Evolutionary conservation across 1,140 invertebrate genomes (phyloP), one percentile per base, ranked within the genome.

Genomic region (Conus ventricosus): DNA sequence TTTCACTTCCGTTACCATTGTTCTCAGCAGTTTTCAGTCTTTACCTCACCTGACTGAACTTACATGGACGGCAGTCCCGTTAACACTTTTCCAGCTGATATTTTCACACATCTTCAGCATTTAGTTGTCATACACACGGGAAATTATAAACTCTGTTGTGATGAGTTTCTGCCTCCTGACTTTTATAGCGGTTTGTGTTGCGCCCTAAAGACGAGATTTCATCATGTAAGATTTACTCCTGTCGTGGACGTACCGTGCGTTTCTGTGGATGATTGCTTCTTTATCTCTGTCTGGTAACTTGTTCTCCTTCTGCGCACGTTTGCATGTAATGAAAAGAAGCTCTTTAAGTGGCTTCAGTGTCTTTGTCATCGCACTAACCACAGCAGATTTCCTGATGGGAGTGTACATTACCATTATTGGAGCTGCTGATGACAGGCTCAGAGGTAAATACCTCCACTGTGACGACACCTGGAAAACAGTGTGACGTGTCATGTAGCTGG

Each of bases 401-500:
- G 39, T 39, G 39, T 39, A 39, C 39, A 39, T 39, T 39, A 3
- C 39, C 39, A 39, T 39, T 39, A 39, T 39, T 39, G 39, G 39
- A 39, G 39, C 39, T 39, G 39, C 39, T 39, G 39, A 39, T 39
- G 39, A 39, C 39, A 39, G 39, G 39, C 39, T 39, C 39, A 39
- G 39, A 39, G 39, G 39, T 39, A 39, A 39, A 39, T 39, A 39
- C 39, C 39, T 39, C 39, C 39, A 39, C 39, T 39, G 39, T 39
- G 39, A 39, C 39, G 39, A 39, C 39, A 39, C 39, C 0, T 39
- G 39, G 39, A 39, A 39, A 39, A 39, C 39, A 39, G 93, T 71
- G 5, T 15, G 13, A 25, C 63, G 4, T 94, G 93, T 88, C 89
- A 89, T 55, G 7, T 91, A n/a, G 91, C 92, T n/a, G 93, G 93